phyloP scores from a whole-genome alignment of 2,797 vertebrate genomes.

The Lutjanus argentimaculatus region DNA sequence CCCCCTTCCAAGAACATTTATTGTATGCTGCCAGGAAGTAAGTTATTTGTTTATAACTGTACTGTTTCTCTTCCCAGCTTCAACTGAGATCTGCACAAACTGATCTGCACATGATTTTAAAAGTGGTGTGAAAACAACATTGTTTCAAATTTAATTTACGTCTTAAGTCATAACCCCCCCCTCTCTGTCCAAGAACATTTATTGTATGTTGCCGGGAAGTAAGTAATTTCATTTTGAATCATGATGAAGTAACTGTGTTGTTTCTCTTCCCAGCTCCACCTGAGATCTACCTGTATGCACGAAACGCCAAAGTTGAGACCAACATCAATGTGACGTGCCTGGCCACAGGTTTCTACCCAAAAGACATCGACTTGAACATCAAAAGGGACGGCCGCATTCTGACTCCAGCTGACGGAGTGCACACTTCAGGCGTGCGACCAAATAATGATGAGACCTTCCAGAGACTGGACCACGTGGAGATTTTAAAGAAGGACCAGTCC shows the following conservation, averaged over 20 bases:
- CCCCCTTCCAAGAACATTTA: too few species aligned
- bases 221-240: too few species aligned
- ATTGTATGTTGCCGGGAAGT: too few species aligned
- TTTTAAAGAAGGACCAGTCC: constrained; percentile 12
- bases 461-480: constrained; percentile 60
- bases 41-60: too few species aligned
- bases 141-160: too few species aligned
- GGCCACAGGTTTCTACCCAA: constrained; percentile 76
- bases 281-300: neutral
- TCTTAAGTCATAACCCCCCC: too few species aligned
- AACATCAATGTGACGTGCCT: constrained; percentile 63
- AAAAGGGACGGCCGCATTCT: neutral
- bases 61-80: too few species aligned
- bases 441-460: constrained; percentile 75
- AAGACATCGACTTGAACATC: constrained; percentile 52
- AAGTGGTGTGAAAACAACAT: too few species aligned
- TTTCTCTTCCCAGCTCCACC: constrained; percentile 54
- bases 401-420: neutral
- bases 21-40: too few species aligned
- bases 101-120: too few species aligned
- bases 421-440: constrained; percentile 26
- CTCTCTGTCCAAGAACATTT: too few species aligned
- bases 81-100: too few species aligned
- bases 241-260: neutral
- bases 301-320: rapidly evolving